These are phyloP conservation scores for Epicauta chinensis DNA, from an alignment of 1,140 invertebrate species.

Conservation along the genomic window DNA sequence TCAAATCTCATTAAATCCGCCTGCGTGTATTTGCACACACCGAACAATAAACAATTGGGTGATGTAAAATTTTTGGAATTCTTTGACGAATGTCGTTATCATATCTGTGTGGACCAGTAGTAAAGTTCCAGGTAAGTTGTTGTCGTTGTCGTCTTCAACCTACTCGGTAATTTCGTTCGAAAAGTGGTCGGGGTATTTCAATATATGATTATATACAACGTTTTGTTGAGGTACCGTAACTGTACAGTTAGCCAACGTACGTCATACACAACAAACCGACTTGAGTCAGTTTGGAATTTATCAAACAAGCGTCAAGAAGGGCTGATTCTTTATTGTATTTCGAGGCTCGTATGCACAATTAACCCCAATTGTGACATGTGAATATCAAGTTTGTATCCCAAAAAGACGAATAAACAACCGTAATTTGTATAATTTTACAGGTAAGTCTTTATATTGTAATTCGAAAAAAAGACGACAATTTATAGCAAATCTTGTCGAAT, in stretches of 20 bases:
- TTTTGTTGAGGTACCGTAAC: constrained; percentile 12
- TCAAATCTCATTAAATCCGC: too few relatives aligned
- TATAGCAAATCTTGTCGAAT: neutral
- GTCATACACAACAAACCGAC: neutral
- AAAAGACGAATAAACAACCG: neutral
- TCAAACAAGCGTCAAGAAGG: neutral
- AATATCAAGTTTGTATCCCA: too few relatives aligned
- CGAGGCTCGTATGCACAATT: too few relatives aligned
- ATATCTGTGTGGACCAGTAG: constrained; percentile 10
- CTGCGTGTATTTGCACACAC: too few relatives aligned
- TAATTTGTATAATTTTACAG: neutral
- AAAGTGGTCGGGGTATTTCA: too few relatives aligned
- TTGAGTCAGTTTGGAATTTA: neutral
- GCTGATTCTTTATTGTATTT: neutral
- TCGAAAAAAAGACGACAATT: neutral
- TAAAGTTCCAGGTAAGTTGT: constrained; percentile 9
- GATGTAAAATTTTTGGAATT: too few relatives aligned
- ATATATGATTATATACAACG: too few relatives aligned
- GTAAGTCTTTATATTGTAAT: neutral
- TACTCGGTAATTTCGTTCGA: neutral
- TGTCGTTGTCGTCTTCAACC: neutral
- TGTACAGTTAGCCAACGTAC: constrained; percentile 1
- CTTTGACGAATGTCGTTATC: neutral
- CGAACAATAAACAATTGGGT: too few relatives aligned
- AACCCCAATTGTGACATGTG: too few relatives aligned